phyloP scores from a whole-genome alignment of 2,888 invertebrate genomes.

The Patella caerulea region DNA sequence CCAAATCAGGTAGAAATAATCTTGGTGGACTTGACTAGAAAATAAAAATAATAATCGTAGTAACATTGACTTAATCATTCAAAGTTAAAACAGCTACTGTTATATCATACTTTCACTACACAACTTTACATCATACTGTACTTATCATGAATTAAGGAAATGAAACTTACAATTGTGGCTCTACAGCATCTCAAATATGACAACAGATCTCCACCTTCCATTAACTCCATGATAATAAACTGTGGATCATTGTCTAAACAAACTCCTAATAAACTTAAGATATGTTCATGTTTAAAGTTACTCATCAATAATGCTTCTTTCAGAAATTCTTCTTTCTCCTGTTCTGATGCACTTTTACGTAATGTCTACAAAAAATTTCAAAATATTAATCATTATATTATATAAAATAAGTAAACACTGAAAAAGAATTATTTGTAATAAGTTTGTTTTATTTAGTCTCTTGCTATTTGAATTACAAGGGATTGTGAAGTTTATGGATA shows the following conservation, averaged over 20 bases:
- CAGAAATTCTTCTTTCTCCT: conserved; percentile 92
- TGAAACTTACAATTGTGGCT: conserved; percentile 77
- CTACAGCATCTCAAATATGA: conserved; percentile 89
- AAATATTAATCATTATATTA: background rate
- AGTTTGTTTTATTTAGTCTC: too few species aligned
- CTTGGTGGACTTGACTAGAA: conserved; percentile 47
- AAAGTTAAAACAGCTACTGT: too few species aligned
- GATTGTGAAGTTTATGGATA: too few species aligned
- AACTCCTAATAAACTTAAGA: conserved; percentile 91
- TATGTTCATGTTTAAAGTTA: conserved; percentile 97
- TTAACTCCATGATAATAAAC: conserved; percentile 94
- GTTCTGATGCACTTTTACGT: conserved; percentile 89
- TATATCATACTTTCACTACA: too few species aligned
- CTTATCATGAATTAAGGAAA: background rate
- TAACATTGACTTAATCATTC: too few species aligned
- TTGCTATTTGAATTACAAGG: too few species aligned
- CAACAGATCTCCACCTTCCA: conserved; percentile 96
- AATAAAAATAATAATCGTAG: conserved; percentile 2
- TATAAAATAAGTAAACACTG: too few species aligned
- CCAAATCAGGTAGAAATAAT: conserved; percentile 85
- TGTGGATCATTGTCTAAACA: conserved; percentile 94
- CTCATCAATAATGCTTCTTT: conserved; percentile 97
- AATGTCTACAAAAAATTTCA: conserved; percentile 79
- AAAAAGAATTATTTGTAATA: too few species aligned
- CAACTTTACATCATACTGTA: too few species aligned